Base-by-base conservation (phyloP, 2,888 invertebrate genomes). In the Tinea pellionella region DNA sequence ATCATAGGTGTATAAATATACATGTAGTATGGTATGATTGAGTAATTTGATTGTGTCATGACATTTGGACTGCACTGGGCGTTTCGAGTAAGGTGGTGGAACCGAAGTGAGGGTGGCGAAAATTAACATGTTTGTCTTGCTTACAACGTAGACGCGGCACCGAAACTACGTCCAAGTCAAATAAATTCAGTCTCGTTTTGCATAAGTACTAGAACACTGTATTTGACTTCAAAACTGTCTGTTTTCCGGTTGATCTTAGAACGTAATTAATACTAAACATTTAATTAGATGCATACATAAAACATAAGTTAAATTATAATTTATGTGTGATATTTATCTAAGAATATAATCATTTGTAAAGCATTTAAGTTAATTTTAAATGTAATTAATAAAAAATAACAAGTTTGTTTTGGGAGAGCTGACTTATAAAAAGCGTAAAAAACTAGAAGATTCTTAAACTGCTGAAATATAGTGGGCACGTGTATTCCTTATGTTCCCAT, bases 41-140 rank as follows among this genome's bases (percentile, higher is more conserved):
- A 77, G 69, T 13, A 32, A 13, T 15, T 41, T 32, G 11, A 55
- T 55, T 16, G 7, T 32, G 32, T 32, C 32, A 24, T 43, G 30
- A 15, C 42, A 30, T 55, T 55, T 29, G n/a, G 47, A 47, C 15
- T 16, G 2, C 16, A 47, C 6, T 47, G 47, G 47, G 9, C 18
- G 30, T 42, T 42, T 59, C 19, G 59, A 43, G 30, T 57, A 55
- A 63, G 61, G 65, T 62, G 59, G 65, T 62, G 63, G 62, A 13
- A 61, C 18, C 59, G 64, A 65, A 64, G 41, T 58, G 60, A 63
- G 69, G 68, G 73, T 41, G 77, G 74, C 74, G 77, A 73, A 82
- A 83, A 85, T 86, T 84, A 84, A 80, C 84, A 80, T 86, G 85
- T 86, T 86, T 86, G 85, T 82, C 80, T 86, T 85, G 77, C 81